These are phyloP conservation scores for Idaea biselata DNA, from an alignment of 2,888 invertebrate species.

Conservation along the genomic window DNA sequence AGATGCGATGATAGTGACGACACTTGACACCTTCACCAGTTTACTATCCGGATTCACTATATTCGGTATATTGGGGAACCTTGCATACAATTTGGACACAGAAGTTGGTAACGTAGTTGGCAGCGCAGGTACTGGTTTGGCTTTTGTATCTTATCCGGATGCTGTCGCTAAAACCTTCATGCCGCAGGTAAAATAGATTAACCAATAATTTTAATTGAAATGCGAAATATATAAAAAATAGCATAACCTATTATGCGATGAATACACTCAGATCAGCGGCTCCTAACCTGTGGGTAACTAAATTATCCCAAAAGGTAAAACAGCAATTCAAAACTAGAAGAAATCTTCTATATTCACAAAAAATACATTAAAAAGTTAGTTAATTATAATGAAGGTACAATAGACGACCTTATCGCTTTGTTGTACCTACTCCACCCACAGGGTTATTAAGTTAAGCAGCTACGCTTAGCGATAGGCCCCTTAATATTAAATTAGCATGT, in stretches of 20 bases:
- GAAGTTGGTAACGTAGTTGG: constrained; percentile 84
- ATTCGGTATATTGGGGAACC: constrained; percentile 90
- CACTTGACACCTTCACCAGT: constrained; percentile 91
- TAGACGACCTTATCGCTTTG: no score
- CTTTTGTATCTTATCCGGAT: constrained; percentile 92
- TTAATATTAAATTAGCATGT: no score
- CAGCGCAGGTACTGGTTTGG: constrained; percentile 87
- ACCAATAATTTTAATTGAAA: not conserved
- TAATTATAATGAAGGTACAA: no score
- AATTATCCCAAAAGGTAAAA: no score
- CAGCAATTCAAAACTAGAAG: no score
- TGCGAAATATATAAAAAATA: not conserved
- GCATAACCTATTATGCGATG: not conserved
- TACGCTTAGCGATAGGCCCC: no score
- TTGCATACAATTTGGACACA: constrained; percentile 83
- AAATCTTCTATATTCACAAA: no score
- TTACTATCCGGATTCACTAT: constrained; percentile 90
- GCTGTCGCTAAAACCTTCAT: constrained; percentile 89
- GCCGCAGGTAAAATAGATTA: constrained; percentile 82
- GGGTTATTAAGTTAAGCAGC: no score
- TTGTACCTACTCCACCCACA: no score
- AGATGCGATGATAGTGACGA: constrained; percentile 90
- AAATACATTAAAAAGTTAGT: no score
- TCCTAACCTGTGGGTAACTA: no score
- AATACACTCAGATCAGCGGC: no score